These are phyloP conservation scores for Stenichneumon culpator DNA, from an alignment of 2,888 invertebrate genomes.

Conservation along the genomic window DNA sequence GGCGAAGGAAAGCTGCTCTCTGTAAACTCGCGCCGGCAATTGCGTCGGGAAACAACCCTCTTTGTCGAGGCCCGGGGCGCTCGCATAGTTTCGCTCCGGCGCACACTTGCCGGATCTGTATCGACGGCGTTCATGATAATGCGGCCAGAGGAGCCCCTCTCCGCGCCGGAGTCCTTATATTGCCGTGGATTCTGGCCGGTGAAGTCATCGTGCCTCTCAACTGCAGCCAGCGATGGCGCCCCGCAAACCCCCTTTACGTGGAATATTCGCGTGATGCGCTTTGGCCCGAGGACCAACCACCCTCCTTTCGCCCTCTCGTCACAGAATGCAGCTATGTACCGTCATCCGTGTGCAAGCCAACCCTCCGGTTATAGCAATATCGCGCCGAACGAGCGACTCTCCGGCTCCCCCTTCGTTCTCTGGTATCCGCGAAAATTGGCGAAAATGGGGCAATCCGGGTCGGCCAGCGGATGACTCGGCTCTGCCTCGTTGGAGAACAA, in stretches of 20 bases:
- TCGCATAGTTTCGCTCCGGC: slow-evolving; percentile 51
- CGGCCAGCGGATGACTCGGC: background rate
- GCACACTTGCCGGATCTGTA: slow-evolving; percentile 52
- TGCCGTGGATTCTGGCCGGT: background rate
- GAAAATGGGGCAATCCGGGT: slow-evolving; percentile 30
- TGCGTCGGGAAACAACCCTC: slow-evolving; percentile 45
- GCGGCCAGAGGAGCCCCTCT: slow-evolving; percentile 47
- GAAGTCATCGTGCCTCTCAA: slow-evolving; percentile 19
- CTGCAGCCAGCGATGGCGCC: background rate
- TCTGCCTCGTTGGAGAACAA: background rate
- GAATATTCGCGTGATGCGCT: slow-evolving; percentile 52
- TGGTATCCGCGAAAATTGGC: slow-evolving; percentile 1
- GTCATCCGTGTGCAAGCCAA: slow-evolving; percentile 4
- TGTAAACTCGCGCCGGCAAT: slow-evolving; percentile 45
- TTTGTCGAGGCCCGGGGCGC: slow-evolving; percentile 13
- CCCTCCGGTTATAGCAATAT: slow-evolving; percentile 35
- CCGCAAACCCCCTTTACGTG: slow-evolving; percentile 35
- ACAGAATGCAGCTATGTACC: slow-evolving; percentile 38
- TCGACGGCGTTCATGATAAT: slow-evolving; percentile 59
- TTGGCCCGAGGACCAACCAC: slow-evolving; percentile 51
- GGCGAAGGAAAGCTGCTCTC: slow-evolving; percentile 3
- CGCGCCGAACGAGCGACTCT: slow-evolving; percentile 23
- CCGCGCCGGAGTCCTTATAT: slow-evolving; percentile 18
- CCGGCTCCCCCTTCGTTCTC: background rate
- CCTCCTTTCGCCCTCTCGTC: slow-evolving; percentile 45